Percentiles rank a stretch among this genome's conserved stretches.
Evolutionary conservation across 2,797 vertebrate species (phyloP).

Genomic region (Lacerta agilis): DNA sequence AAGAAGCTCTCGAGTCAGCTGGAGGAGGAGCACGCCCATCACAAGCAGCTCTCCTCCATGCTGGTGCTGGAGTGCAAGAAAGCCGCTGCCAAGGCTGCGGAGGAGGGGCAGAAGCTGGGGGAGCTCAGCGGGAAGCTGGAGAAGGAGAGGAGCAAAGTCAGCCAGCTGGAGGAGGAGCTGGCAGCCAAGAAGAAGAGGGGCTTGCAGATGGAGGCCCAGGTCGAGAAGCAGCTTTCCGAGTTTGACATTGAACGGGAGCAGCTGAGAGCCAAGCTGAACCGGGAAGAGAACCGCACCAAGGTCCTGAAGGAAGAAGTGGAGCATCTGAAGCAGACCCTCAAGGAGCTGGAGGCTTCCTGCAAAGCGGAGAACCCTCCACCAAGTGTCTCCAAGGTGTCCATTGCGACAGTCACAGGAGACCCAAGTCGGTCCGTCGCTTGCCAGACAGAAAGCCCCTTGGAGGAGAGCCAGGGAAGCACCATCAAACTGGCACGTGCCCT

Average conservation of each 20-base stretch:
- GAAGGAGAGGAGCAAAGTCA: conserved; percentile 82
- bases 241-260: conserved; percentile 91
- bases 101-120: conserved; percentile 88
- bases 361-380: conserved; percentile 29
- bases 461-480: conserved; percentile 45
- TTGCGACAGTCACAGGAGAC: conserved; percentile 66
- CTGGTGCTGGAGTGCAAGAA: conserved; percentile 92
- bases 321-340: conserved; percentile 75
- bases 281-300: conserved; percentile 88
- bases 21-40: conserved; percentile 90
- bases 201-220: conserved; percentile 85
- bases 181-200: conserved; percentile 83
- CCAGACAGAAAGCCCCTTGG: conserved; percentile 82
- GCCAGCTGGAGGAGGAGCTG: conserved; percentile 84
- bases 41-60: conserved; percentile 91
- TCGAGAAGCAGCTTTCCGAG: conserved; percentile 88
- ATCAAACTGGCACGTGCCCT: conserved; percentile 27
- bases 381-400: conserved; percentile 45
- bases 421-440: conserved; percentile 74
- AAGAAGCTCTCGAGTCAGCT: conserved; percentile 84
- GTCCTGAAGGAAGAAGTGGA: conserved; percentile 89
- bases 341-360: not conserved
- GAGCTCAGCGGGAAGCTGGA: conserved; percentile 85
- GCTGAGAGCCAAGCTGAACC: conserved; percentile 84
- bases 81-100: conserved; percentile 87